Evolutionary conservation across 2,888 invertebrate species (phyloP).

Genomic region (Sclerodermus sp.): DNA sequence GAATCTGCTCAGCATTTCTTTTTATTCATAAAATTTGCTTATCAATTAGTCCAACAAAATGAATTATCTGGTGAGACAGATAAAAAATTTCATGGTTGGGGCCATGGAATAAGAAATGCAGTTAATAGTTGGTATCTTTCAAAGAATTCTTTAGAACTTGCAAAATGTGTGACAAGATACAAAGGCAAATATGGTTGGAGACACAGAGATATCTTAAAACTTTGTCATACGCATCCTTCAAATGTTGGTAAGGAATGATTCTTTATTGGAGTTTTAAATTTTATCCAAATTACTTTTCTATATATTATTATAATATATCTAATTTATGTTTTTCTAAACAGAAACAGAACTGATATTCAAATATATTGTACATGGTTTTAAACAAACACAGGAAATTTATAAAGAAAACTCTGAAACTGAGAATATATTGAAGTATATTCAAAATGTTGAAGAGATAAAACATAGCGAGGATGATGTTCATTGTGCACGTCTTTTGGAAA

Average conservation of each 20-base stretch:
- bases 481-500: slow-evolving; percentile 60
- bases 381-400: slow-evolving; percentile 58
- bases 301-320: slow-evolving; percentile 2
- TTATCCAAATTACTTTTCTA: slow-evolving; percentile 1
- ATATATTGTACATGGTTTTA: slow-evolving; percentile 63
- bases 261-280: background rate
- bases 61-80: slow-evolving; percentile 45
- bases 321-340: slow-evolving; percentile 16
- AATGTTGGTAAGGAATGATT: slow-evolving; percentile 26
- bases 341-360: slow-evolving; percentile 42
- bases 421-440: slow-evolving; percentile 44
- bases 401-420: slow-evolving; percentile 56
- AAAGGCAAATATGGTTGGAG: slow-evolving; percentile 69
- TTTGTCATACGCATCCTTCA: slow-evolving; percentile 60
- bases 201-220: slow-evolving; percentile 72
- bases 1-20: slow-evolving; percentile 67
- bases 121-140: slow-evolving; percentile 68
- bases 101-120: slow-evolving; percentile 67
- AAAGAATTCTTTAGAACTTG: slow-evolving; percentile 66
- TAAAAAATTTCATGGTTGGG: slow-evolving; percentile 58
- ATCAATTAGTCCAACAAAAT: slow-evolving; percentile 52
- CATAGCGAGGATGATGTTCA: slow-evolving; percentile 57
- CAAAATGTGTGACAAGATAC: slow-evolving; percentile 66
- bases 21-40: slow-evolving; percentile 65
- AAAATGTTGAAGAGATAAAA: slow-evolving; percentile 45